Conservation (phyloP, 2,888 invertebrate species). For the Tortricodes alternella region DNA sequence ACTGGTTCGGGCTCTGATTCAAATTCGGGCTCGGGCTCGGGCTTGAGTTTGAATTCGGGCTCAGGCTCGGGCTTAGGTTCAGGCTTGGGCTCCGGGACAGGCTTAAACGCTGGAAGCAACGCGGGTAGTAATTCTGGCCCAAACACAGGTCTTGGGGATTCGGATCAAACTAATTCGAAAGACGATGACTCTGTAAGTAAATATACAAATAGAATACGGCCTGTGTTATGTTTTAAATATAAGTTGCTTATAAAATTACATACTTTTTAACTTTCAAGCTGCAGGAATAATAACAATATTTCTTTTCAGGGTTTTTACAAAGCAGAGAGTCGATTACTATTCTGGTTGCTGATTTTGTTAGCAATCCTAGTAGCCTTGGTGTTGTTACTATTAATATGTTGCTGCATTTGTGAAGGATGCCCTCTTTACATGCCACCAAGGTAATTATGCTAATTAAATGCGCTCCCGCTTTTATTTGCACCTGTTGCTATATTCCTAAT, state of each 20-base stretch:
- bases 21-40: slow-evolving; percentile 30
- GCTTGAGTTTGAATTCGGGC: slow-evolving; percentile 31
- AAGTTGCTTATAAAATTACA: too few relatives aligned
- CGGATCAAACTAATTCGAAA: slow-evolving; percentile 50
- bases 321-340: slow-evolving; percentile 87
- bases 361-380: slow-evolving; percentile 88
- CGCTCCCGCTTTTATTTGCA: slow-evolving; percentile 19
- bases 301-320: slow-evolving; percentile 84
- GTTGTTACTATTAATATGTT: slow-evolving; percentile 87
- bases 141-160: slow-evolving; percentile 37
- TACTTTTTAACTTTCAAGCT: neutral
- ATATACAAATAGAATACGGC: too few relatives aligned
- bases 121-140: slow-evolving; percentile 5
- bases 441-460: slow-evolving; percentile 59
- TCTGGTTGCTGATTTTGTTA: slow-evolving; percentile 90
- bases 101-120: neutral
- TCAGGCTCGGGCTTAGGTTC: slow-evolving; percentile 20
- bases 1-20: slow-evolving; percentile 27
- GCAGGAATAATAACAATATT: neutral
- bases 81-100: slow-evolving; percentile 30
- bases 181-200: slow-evolving; percentile 64
- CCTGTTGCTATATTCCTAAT: slow-evolving; percentile 1
- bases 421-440: slow-evolving; percentile 91
- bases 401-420: slow-evolving; percentile 93
- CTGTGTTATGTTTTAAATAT: too few relatives aligned